These are phyloP conservation scores for Psilopogon haemacephalus DNA, from an alignment of 2,113 vertebrate genomes.

Conservation along the genomic window DNA sequence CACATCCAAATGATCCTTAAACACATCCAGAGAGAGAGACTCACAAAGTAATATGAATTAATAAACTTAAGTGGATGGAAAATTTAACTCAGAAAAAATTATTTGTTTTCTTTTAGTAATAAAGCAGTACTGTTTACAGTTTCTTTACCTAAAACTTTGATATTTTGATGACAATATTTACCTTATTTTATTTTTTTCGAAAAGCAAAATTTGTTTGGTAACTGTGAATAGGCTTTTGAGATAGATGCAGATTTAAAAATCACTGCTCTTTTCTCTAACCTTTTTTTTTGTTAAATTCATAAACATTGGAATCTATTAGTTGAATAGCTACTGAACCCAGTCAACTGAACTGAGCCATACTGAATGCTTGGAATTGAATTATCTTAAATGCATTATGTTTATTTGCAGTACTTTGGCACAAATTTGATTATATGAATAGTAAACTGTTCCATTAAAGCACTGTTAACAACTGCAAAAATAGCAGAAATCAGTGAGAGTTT, in stretches of 20 bases:
- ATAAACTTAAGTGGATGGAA: not conserved
- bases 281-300: not conserved
- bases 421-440: not conserved
- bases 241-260: not conserved
- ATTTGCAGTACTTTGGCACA: not conserved
- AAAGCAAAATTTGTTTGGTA: not conserved
- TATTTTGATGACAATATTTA: not conserved
- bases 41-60: not conserved
- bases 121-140: not conserved
- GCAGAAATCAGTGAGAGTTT: not conserved
- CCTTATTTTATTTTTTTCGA: not conserved
- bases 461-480: not conserved
- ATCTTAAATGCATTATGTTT: conserved; percentile 8
- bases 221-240: not conserved
- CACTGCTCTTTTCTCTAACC: not conserved
- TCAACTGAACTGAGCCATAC: conserved; percentile 12
- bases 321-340: not conserved
- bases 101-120: not conserved
- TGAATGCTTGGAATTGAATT: conserved; percentile 20
- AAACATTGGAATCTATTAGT: not conserved
- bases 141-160: not conserved
- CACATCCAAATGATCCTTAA: too few relatives aligned
- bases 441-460: not conserved
- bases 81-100: not conserved
- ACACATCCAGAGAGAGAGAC: too few relatives aligned